Evolutionary conservation across 2,797 vertebrate species (phyloP).

Genomic region (Taenioides sp.): DNA sequence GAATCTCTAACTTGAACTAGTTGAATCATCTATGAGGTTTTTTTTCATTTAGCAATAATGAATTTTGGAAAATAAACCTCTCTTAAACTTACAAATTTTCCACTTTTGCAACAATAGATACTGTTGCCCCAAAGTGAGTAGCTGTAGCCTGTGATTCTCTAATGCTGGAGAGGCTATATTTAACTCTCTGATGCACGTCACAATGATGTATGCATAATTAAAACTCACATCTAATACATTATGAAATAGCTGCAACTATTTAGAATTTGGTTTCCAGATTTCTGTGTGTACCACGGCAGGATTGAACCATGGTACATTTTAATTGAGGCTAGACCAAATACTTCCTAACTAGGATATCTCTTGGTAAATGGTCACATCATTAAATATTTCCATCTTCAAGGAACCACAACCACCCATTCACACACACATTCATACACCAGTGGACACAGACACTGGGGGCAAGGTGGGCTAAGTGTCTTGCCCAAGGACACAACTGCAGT

Average conservation of each 20-base stretch:
- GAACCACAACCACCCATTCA: too few species aligned
- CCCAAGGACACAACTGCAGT: too few species aligned
- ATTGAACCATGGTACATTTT: neutral
- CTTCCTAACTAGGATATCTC: neutral
- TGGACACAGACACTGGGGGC: too few species aligned
- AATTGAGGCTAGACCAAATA: too few species aligned
- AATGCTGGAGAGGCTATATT: slow-evolving; percentile 16
- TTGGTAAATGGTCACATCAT: neutral
- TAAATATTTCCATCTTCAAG: neutral
- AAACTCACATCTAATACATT: slow-evolving; percentile 13
- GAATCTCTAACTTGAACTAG: neutral
- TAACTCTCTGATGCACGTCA: slow-evolving; percentile 19
- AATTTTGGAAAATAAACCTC: neutral
- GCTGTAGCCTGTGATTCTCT: slow-evolving; percentile 13
- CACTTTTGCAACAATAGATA: slow-evolving; percentile 27
- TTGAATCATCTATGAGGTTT: neutral
- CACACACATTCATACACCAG: too few species aligned
- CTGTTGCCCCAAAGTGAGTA: slow-evolving; percentile 9
- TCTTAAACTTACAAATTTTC: neutral
- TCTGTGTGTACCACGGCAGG: neutral
- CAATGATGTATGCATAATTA: slow-evolving; percentile 20
- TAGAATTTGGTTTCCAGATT: slow-evolving; percentile 4
- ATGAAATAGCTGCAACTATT: slow-evolving; percentile 17
- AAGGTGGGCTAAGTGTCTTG: too few species aligned
- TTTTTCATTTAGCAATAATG: neutral